These are phyloP conservation scores for Cephus runcator DNA, from an alignment of 2,888 invertebrate genomes.

Conservation along the genomic window DNA sequence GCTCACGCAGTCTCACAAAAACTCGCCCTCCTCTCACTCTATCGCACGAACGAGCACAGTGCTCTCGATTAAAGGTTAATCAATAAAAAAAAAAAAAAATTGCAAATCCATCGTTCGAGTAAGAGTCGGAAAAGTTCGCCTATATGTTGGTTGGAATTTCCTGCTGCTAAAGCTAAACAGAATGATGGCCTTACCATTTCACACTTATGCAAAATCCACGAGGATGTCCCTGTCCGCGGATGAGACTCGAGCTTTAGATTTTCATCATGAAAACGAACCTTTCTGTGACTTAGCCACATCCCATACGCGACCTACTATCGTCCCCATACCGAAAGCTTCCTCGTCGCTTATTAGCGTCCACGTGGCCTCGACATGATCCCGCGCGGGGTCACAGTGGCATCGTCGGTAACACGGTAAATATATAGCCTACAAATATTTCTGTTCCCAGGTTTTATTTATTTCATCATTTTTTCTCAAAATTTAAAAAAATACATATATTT, in stretches of 20 bases:
- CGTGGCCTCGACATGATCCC: constrained; percentile 16
- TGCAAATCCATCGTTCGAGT: background rate
- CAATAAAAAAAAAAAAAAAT: background rate
- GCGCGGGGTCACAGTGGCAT: constrained; percentile 36
- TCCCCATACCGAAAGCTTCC: background rate
- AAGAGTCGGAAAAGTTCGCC: background rate
- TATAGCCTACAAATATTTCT: constrained; percentile 54
- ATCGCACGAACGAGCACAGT: background rate
- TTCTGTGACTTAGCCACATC: background rate
- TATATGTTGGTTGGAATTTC: background rate
- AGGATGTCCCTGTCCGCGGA: background rate
- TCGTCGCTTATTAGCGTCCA: constrained; percentile 1
- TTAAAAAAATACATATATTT: constrained; percentile 66
- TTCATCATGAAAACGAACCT: background rate
- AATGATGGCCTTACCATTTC: background rate
- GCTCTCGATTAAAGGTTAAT: background rate
- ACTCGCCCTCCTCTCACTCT: background rate
- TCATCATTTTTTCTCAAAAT: constrained; percentile 55
- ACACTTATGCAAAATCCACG: background rate
- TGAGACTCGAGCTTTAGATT: background rate
- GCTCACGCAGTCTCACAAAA: background rate
- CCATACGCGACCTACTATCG: background rate
- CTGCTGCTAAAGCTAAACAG: background rate
- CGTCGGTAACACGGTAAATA: constrained; percentile 46
- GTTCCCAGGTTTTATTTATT: constrained; percentile 47